Conservation (phyloP, 2,797 vertebrate genomes). For the Rachycentron canadum region DNA sequence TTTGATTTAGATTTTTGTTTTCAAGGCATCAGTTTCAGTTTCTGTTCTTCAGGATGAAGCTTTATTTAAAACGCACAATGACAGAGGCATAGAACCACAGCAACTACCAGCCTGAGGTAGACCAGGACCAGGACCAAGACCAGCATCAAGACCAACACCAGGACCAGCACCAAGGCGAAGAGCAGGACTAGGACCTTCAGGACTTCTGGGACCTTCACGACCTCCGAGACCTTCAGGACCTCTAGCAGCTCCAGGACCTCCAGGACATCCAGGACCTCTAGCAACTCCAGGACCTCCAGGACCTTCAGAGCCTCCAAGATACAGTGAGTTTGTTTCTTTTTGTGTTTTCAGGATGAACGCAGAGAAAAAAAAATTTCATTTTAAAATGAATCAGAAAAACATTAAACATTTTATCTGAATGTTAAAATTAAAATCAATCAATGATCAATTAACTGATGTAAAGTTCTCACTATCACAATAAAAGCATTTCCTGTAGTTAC, state of each 20-base stretch:
- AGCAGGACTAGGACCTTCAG: not conserved
- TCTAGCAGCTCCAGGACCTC: not conserved
- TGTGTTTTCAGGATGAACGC: not conserved
- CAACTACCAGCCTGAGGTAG: not conserved
- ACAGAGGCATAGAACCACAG: conserved; percentile 30
- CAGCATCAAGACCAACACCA: not conserved
- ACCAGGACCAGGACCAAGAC: conserved; percentile 5
- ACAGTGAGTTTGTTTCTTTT: not conserved
- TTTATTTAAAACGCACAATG: conserved; percentile 51
- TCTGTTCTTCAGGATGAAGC: conserved; percentile 18
- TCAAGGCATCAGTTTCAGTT: conserved; percentile 50
- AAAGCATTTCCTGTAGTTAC: no score
- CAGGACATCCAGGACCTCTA: not conserved
- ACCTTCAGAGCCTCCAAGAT: no score
- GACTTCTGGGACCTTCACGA: not conserved
- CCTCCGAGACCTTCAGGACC: not conserved
- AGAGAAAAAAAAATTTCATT: not conserved
- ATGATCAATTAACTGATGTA: no score
- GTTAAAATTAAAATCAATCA: no score
- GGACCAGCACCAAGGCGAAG: no score
- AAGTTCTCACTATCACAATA: no score
- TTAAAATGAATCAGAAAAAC: no score
- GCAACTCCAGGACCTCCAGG: not conserved
- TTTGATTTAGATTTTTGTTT: conserved; percentile 6
- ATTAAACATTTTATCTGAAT: no score